phyloP scores from a whole-genome alignment of 2,888 invertebrate genomes.

The Oegoconia quadripuncta region DNA sequence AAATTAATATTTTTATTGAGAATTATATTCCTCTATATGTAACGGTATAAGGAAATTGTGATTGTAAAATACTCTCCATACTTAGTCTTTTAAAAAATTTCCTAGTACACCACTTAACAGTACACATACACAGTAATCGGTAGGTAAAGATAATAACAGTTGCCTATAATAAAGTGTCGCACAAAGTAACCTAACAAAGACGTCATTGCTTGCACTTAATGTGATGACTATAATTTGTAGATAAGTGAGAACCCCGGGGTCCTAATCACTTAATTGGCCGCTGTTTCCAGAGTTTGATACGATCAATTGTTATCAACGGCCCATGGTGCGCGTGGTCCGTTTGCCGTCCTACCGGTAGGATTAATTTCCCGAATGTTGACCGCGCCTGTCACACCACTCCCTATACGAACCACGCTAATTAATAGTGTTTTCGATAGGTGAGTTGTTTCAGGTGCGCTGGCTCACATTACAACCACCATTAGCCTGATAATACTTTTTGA shows the following conservation, averaged over 20 bases:
- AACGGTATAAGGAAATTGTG: too few species aligned
- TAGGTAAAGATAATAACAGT: too few species aligned
- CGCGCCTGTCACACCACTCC: slow-evolving; percentile 70
- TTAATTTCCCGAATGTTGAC: slow-evolving; percentile 73
- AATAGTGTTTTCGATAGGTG: slow-evolving; percentile 69
- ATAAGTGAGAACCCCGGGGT: slow-evolving; percentile 53
- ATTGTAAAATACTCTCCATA: too few species aligned
- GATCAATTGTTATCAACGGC: slow-evolving; percentile 58
- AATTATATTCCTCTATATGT: too few species aligned
- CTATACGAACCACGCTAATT: slow-evolving; percentile 55
- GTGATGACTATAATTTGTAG: slow-evolving; percentile 49
- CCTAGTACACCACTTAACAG: too few species aligned
- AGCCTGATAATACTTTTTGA: slow-evolving; percentile 47
- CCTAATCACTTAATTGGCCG: slow-evolving; percentile 65
- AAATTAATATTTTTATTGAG: too few species aligned
- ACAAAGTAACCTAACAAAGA: slow-evolving; percentile 23
- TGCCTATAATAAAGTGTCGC: neutral
- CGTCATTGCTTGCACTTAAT: slow-evolving; percentile 44
- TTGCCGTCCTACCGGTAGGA: slow-evolving; percentile 60
- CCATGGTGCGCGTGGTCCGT: slow-evolving; percentile 36
- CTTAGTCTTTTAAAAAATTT: too few species aligned
- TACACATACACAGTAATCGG: too few species aligned
- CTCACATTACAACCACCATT: slow-evolving; percentile 64
- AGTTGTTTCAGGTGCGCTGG: slow-evolving; percentile 28
- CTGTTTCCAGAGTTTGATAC: slow-evolving; percentile 52